These are phyloP conservation scores for Chascanopsetta lugubris DNA, from an alignment of 2,113 vertebrate species.

Conservation along the genomic window DNA sequence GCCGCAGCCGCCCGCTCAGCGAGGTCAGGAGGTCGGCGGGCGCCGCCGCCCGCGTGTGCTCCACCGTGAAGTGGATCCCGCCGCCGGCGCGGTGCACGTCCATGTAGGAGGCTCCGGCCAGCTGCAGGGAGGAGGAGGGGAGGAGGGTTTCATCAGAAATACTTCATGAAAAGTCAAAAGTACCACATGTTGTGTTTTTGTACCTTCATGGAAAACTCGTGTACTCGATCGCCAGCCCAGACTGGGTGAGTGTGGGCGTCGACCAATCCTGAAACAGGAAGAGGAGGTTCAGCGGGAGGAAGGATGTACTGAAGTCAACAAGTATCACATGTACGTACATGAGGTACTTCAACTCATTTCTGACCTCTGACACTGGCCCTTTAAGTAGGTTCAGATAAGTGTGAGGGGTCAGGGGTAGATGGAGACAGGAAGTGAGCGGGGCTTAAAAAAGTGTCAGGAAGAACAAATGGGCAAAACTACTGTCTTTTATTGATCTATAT, in stretches of 20 bases:
- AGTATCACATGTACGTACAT: no score
- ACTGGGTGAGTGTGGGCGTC: constrained; percentile 97
- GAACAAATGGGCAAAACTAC: no score
- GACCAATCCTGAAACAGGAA: constrained; percentile 86
- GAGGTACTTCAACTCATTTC: no score
- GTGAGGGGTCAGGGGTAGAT: no score
- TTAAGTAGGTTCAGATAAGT: no score
- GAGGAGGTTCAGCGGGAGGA: no score
- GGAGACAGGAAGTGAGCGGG: no score
- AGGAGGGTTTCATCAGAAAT: neutral
- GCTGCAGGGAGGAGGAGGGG: constrained; percentile 69
- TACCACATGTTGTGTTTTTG: no score
- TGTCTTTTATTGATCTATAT: no score
- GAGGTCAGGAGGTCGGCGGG: constrained; percentile 81
- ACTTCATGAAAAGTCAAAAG: neutral
- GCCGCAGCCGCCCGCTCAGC: constrained; percentile 76
- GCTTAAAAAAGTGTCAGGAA: no score
- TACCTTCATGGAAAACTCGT: constrained; percentile 99
- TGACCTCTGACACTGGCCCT: no score
- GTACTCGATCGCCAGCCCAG: constrained; percentile 96
- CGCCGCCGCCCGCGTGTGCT: constrained; percentile 82
- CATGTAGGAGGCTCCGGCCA: constrained; percentile 95
- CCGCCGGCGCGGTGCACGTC: constrained; percentile 94
- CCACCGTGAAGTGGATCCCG: constrained; percentile 94
- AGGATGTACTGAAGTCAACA: no score